Conservation (phyloP, 2,113 vertebrate species). For the Eptatretus burgeri region DNA sequence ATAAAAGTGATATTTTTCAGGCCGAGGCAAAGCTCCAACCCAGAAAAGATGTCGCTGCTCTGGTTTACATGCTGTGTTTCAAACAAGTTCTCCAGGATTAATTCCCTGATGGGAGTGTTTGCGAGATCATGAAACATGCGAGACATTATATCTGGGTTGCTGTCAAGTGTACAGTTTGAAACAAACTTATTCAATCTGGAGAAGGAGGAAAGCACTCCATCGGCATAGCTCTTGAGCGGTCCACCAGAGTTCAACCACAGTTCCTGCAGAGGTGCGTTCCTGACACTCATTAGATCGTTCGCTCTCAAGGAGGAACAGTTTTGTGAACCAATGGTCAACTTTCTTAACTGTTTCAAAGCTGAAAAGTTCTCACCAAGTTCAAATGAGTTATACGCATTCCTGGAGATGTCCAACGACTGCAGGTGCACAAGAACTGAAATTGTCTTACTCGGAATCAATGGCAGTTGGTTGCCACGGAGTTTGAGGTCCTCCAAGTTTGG, state of each 20-base stretch:
- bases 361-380: background rate
- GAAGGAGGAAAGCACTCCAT: background rate
- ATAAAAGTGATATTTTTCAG: background rate
- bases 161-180: background rate
- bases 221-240: background rate
- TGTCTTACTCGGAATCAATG: no score
- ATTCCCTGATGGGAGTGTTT: background rate
- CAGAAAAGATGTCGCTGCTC: background rate
- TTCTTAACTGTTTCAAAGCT: background rate
- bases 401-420: background rate
- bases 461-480: no score
- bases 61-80: background rate
- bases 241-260: conserved; percentile 2
- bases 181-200: background rate
- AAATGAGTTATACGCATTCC: background rate
- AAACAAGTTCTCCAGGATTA: background rate
- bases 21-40: background rate
- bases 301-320: background rate
- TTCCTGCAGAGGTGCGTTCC: background rate
- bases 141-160: background rate
- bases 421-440: background rate
- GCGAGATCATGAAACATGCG: background rate
- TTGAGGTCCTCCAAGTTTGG: no score
- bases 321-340: background rate
- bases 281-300: background rate